Percentiles rank a stretch among this genome's conserved stretches.
Evolutionary conservation across 2,888 invertebrate genomes (phyloP).

Genomic region (Abrostola tripartita): DNA sequence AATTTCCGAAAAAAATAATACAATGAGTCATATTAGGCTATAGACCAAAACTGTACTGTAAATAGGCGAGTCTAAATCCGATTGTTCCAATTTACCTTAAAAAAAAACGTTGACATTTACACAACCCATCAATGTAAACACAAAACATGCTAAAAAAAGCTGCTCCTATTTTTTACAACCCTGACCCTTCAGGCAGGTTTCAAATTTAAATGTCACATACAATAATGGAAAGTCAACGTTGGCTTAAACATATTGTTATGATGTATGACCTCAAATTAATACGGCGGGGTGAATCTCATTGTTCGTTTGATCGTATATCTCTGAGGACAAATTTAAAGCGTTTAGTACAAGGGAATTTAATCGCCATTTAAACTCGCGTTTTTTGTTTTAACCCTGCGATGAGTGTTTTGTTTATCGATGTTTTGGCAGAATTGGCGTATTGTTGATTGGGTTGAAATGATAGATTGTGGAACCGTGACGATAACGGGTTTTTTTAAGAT

Average conservation of each 20-base stretch:
- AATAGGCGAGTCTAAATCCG: too few species aligned
- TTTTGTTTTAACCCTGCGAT: slow-evolving; percentile 18
- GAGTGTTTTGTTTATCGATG: slow-evolving; percentile 31
- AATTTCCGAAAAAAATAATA: too few species aligned
- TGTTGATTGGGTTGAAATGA: slow-evolving; percentile 16
- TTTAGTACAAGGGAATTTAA: slow-evolving; percentile 53
- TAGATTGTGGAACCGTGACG: slow-evolving; percentile 17
- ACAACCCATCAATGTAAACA: slow-evolving; percentile 12
- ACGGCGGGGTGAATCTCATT: slow-evolving; percentile 55
- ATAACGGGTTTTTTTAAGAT: too few species aligned
- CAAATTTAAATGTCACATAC: slow-evolving; percentile 45
- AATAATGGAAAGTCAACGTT: slow-evolving; percentile 51
- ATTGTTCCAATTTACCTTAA: not conserved
- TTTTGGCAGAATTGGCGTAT: slow-evolving; percentile 26
- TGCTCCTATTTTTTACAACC: slow-evolving; percentile 8
- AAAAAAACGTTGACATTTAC: not conserved
- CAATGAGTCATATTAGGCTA: too few species aligned
- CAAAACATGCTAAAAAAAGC: slow-evolving; percentile 7
- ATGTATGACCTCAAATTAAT: slow-evolving; percentile 59
- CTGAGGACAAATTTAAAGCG: slow-evolving; percentile 53
- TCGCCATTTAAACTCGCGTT: slow-evolving; percentile 30
- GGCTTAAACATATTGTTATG: slow-evolving; percentile 58
- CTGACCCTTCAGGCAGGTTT: slow-evolving; percentile 20
- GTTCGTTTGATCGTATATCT: slow-evolving; percentile 57
- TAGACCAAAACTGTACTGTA: too few species aligned